A percentile compares a stretch with the other conserved stretches of the same genome.
phyloP scores from a whole-genome alignment of 2,888 invertebrate species.

The Sepiola atlantica region DNA sequence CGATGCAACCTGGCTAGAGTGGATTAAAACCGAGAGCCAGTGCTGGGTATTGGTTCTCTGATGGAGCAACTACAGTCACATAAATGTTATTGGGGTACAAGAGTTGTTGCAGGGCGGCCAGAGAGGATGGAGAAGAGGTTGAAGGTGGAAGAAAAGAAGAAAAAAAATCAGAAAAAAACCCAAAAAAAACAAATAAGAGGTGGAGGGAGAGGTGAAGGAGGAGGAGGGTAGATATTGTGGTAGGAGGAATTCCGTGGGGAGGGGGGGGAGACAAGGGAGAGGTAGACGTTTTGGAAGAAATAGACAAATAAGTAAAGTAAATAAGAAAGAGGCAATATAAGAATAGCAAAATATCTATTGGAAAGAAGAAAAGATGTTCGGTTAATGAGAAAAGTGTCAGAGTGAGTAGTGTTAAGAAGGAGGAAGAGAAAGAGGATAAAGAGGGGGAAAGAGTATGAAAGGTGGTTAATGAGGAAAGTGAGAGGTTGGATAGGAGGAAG shows the following conservation, averaged over 20 bases:
- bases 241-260: not conserved
- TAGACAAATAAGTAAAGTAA: not conserved
- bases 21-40: slow-evolving; percentile 32
- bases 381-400: not conserved
- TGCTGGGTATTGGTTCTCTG: slow-evolving; percentile 3
- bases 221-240: not conserved
- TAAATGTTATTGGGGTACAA: not conserved
- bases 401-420: not conserved
- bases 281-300: not conserved
- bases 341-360: not conserved
- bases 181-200: not conserved
- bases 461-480: too few species aligned
- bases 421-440: not conserved
- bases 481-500: too few species aligned
- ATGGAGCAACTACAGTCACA: slow-evolving; percentile 10
- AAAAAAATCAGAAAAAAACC: not conserved
- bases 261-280: too few species aligned
- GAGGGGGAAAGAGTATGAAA: not conserved
- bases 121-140: not conserved
- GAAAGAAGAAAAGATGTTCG: not conserved
- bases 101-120: not conserved
- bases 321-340: not conserved
- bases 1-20: slow-evolving; percentile 22
- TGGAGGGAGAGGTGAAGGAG: not conserved
- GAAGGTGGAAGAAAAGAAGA: not conserved